Evolutionary conservation across 2,888 invertebrate species (phyloP).

Genomic region (Petrolisthes cinctipes): DNA sequence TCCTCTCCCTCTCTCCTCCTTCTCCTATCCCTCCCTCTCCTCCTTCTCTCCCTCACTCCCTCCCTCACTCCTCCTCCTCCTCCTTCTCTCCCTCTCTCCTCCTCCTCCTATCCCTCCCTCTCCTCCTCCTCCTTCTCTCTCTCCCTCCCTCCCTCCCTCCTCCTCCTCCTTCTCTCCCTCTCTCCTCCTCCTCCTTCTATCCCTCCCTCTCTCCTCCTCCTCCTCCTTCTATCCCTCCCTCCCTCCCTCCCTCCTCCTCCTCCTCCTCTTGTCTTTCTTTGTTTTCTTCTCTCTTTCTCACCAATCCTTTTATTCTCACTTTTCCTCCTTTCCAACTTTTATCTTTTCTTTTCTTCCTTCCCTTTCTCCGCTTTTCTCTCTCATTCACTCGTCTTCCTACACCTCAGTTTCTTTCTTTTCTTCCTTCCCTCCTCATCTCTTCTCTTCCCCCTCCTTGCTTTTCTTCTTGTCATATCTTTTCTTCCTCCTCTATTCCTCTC

Average conservation of each 20-base stretch:
- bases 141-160: not conserved
- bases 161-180: not conserved
- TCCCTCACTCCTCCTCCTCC: not conserved
- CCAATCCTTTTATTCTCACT: not conserved
- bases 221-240: not conserved
- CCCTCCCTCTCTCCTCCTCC: not conserved
- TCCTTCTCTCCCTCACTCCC: not conserved
- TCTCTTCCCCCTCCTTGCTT: not conserved
- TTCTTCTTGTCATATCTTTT: not conserved
- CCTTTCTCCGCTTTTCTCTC: not conserved
- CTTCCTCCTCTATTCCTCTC: too few species aligned
- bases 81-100: not conserved
- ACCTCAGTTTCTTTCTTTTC: not conserved
- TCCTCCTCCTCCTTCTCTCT: not conserved
- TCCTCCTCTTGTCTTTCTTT: not conserved
- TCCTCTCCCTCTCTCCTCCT: not conserved
- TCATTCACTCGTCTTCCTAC: not conserved
- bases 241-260: not conserved
- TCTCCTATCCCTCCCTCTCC: not conserved
- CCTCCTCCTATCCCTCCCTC: not conserved
- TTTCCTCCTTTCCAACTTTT: not conserved
- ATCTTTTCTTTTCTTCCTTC: not conserved
- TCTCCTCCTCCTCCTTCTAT: not conserved
- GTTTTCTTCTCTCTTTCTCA: not conserved
- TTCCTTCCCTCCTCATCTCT: constrained; percentile 1